Conservation (phyloP, 2,797 vertebrate genomes). For the Coilia nasus region DNA sequence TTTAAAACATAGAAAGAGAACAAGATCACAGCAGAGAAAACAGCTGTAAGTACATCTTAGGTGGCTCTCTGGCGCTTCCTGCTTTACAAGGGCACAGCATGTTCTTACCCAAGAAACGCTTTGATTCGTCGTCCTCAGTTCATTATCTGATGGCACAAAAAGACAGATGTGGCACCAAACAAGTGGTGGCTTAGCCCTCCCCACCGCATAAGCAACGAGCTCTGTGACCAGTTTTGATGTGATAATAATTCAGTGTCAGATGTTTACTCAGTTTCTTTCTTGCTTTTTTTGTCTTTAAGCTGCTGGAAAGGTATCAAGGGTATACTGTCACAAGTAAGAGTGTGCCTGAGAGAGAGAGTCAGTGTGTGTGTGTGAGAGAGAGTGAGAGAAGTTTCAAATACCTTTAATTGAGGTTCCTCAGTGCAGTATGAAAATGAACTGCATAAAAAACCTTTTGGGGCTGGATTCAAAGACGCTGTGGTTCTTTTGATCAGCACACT, state of each 20-base stretch:
- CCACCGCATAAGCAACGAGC: conserved; percentile 29
- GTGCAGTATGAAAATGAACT: conserved; percentile 43
- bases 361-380: neutral
- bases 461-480: conserved; percentile 56
- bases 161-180: conserved; percentile 17
- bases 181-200: neutral
- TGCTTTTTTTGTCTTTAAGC: neutral
- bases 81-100: neutral
- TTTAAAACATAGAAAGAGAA: neutral
- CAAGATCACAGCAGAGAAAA: neutral
- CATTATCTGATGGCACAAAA: neutral
- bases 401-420: conserved; percentile 57
- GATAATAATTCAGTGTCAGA: conserved; percentile 26
- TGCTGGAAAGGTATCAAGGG: neutral
- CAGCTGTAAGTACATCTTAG: neutral
- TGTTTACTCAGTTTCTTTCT: neutral
- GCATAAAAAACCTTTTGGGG: conserved; percentile 50
- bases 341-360: neutral
- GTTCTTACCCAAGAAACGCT: neutral
- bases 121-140: neutral
- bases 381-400: conserved; percentile 37
- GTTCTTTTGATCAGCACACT: conserved; percentile 61
- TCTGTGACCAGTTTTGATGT: conserved; percentile 34
- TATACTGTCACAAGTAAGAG: neutral
- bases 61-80: neutral